These are phyloP conservation scores for Ormyrus labotus DNA, from an alignment of 2,888 invertebrate genomes.

Conservation along the genomic window DNA sequence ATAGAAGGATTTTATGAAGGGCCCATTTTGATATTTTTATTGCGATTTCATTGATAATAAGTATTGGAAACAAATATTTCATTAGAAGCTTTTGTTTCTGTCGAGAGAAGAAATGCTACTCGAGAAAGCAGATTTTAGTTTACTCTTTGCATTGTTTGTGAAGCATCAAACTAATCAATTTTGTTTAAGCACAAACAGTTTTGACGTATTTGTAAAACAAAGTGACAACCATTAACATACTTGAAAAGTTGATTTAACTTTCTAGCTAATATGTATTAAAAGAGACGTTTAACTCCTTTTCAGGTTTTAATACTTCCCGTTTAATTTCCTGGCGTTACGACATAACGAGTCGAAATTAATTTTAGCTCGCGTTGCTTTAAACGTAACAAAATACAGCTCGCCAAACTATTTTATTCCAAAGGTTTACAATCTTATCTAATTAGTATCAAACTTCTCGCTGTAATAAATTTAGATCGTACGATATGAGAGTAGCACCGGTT, in stretches of 20 bases:
- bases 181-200: neutral
- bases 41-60: neutral
- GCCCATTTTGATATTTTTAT: neutral
- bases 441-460: conserved; percentile 60
- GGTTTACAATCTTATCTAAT: conserved; percentile 35
- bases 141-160: neutral
- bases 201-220: neutral
- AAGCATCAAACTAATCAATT: conserved; percentile 10
- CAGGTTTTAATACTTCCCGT: neutral
- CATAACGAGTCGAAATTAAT: neutral
- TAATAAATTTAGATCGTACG: no score
- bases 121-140: neutral
- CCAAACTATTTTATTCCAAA: neutral
- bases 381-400: neutral
- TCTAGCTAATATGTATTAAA: conserved; percentile 19
- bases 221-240: conserved; percentile 11
- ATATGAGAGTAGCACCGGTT: neutral
- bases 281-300: no score
- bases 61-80: no score
- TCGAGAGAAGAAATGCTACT: no score
- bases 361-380: neutral
- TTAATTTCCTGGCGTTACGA: conserved; percentile 1
- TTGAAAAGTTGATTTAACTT: conserved; percentile 22
- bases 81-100: no score
- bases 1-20: neutral